Evolutionary conservation across 2,888 invertebrate species (phyloP).

Genomic region (Ophraella communa): DNA sequence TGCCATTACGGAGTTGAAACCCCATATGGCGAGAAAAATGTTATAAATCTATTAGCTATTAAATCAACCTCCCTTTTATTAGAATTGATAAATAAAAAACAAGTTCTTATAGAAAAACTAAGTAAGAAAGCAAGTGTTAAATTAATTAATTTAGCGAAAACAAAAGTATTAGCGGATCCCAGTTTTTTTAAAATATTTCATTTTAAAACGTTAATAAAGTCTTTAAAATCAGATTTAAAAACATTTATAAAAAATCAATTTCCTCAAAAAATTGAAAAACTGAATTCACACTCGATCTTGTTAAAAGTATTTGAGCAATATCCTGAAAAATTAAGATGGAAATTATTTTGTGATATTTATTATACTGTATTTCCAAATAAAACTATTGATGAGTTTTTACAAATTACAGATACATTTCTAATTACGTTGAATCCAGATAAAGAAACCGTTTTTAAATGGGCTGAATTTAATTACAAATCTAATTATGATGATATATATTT

Average conservation of each 20-base stretch:
- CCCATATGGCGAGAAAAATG: constrained; percentile 17
- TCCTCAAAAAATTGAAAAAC: constrained; percentile 16
- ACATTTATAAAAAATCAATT: constrained; percentile 20
- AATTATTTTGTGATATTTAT: constrained; percentile 22
- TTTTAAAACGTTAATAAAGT: constrained; percentile 14
- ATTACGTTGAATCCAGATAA: constrained; percentile 4
- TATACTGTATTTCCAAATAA: constrained; percentile 16
- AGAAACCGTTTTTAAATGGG: constrained; percentile 29
- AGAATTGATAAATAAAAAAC: constrained; percentile 12
- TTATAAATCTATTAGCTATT: constrained; percentile 22
- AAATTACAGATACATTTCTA: not conserved
- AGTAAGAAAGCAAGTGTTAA: constrained; percentile 21
- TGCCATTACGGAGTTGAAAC: constrained; percentile 20
- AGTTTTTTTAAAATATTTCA: constrained; percentile 14
- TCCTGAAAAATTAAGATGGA: constrained; percentile 27
- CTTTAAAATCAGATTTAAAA: constrained; percentile 18
- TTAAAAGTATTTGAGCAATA: constrained; percentile 17
- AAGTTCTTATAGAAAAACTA: constrained; percentile 2
- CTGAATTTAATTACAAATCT: constrained; percentile 21
- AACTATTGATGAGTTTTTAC: constrained; percentile 4
- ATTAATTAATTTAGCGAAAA: constrained; percentile 17
- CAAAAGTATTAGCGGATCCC: constrained; percentile 21
- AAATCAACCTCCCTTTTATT: constrained; percentile 30
- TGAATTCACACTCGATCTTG: not conserved
- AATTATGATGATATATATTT: constrained; percentile 29